A percentile compares a stretch with the other conserved stretches of the same genome.
These are phyloP conservation scores for Misgurnus anguillicaudatus DNA, from an alignment of 2,113 vertebrate genomes.

Conservation along the genomic window DNA sequence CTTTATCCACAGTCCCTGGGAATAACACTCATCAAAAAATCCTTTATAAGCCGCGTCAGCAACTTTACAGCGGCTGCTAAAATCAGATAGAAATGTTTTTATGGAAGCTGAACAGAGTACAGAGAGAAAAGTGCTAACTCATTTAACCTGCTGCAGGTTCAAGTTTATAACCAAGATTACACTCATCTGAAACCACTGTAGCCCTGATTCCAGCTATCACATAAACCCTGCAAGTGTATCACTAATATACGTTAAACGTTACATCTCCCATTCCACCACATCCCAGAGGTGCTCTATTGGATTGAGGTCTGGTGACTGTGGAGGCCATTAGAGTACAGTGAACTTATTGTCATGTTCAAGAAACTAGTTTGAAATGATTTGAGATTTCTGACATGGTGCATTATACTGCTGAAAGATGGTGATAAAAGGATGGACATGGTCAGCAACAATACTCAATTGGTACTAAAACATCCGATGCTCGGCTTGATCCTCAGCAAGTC, in stretches of 20 bases:
- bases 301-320: no score
- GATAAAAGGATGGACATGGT: no score
- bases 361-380: no score
- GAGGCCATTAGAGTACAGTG: no score
- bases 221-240: constrained; percentile 4
- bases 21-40: background rate
- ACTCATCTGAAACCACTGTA: background rate
- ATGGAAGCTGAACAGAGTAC: background rate
- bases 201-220: background rate
- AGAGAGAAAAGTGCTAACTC: constrained; percentile 2
- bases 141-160: constrained; percentile 20
- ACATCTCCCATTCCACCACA: no score
- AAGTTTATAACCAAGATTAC: constrained; percentile 15
- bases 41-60: constrained; percentile 29
- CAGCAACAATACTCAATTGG: no score
- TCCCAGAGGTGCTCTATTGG: no score
- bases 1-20: constrained; percentile 19
- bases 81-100: constrained; percentile 36
- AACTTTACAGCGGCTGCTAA: constrained; percentile 28
- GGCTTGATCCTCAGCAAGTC: no score
- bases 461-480: no score
- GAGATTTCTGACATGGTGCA: no score
- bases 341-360: no score
- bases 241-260: background rate
- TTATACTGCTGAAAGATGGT: no score